phyloP scores from a whole-genome alignment of 1,140 invertebrate species.

The Octopus sinensis region DNA sequence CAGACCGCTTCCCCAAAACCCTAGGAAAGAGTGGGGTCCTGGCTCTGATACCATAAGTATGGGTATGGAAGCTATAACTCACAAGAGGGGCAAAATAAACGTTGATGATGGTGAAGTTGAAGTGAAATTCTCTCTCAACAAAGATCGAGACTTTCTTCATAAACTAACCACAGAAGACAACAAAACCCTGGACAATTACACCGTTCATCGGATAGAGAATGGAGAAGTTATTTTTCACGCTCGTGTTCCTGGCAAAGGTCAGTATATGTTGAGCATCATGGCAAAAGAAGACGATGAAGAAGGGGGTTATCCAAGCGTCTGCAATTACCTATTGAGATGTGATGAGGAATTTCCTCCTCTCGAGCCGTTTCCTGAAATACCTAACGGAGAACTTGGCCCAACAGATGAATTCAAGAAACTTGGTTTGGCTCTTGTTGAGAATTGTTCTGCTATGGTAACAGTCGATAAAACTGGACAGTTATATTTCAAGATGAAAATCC shows the following conservation, averaged over 20 bases:
- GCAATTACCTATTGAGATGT: slow-evolving; percentile 38
- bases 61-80: slow-evolving; percentile 38
- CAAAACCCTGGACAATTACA: slow-evolving; percentile 29
- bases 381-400: not conserved
- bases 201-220: slow-evolving; percentile 41
- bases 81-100: slow-evolving; percentile 37
- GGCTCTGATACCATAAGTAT: slow-evolving; percentile 28
- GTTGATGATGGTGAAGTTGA: slow-evolving; percentile 37
- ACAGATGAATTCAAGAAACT: slow-evolving; percentile 7
- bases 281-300: slow-evolving; percentile 24
- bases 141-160: slow-evolving; percentile 38
- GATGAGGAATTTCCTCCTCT: not conserved
- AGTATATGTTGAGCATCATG: slow-evolving; percentile 40
- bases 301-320: slow-evolving; percentile 30
- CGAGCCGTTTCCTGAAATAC: not conserved
- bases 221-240: slow-evolving; percentile 43
- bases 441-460: not conserved
- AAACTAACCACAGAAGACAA: slow-evolving; percentile 35
- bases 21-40: slow-evolving; percentile 42
- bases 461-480: not conserved
- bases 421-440: not conserved
- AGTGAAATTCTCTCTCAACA: slow-evolving; percentile 35
- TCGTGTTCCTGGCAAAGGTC: slow-evolving; percentile 37
- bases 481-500: not conserved
- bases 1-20: slow-evolving; percentile 39